Evolutionary conservation across 2,113 vertebrate genomes (phyloP).

Genomic region (Petrocephalus zakoni): DNA sequence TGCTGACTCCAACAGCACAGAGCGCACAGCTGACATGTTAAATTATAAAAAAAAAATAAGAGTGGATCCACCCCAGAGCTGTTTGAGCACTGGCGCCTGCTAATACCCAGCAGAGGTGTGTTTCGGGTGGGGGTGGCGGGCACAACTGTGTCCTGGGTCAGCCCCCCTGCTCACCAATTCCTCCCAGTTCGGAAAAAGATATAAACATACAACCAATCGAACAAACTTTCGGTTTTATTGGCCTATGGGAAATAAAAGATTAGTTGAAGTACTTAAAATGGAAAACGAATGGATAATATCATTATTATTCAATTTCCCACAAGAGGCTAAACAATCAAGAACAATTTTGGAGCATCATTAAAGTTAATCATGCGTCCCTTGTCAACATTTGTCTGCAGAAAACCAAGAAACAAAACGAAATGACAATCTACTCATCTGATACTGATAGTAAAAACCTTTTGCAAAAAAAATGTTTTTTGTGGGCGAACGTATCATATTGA

Average conservation of each 20-base stretch:
- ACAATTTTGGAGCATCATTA: background rate
- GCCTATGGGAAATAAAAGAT: background rate
- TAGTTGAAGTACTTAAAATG: background rate
- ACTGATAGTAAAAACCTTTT: background rate
- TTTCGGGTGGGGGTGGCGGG: background rate
- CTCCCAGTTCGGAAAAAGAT: background rate
- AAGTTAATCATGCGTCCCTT: background rate
- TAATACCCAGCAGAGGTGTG: background rate
- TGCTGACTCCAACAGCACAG: background rate
- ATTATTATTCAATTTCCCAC: background rate
- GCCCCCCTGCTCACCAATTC: background rate
- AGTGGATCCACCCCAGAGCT: background rate
- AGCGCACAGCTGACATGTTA: background rate
- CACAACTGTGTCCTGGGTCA: background rate
- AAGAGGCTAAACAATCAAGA: background rate
- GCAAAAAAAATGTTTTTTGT: background rate
- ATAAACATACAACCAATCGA: background rate
- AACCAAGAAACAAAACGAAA: background rate
- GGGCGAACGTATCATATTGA: background rate
- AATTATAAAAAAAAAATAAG: background rate
- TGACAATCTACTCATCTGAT: background rate
- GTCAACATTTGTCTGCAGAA: background rate
- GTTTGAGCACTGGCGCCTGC: background rate
- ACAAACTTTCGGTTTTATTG: background rate
- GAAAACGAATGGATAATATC: background rate